A percentile compares a stretch with the other conserved stretches of the same genome.
Evolutionary conservation across 2,113 vertebrate species (phyloP).

Genomic region (Pogonocichla stellata): DNA sequence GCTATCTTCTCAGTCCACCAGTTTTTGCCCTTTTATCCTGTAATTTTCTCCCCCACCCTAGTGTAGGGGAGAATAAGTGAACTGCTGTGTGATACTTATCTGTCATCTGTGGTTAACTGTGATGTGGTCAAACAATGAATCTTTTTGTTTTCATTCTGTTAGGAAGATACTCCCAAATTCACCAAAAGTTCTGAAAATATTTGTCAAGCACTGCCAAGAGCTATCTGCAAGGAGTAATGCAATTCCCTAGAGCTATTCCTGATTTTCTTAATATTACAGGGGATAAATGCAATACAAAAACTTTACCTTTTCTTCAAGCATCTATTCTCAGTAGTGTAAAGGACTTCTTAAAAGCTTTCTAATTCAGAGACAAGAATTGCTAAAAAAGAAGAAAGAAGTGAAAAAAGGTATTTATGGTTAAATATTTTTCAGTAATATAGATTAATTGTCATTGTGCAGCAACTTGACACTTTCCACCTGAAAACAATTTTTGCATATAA

Average conservation of each 20-base stretch:
- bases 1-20: not conserved
- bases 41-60: not conserved
- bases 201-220: not conserved
- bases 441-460: not conserved
- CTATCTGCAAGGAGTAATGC: not conserved
- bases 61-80: not conserved
- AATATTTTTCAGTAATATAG: not conserved
- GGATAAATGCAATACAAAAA: not conserved
- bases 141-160: not conserved
- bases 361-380: not conserved
- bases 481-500: not conserved
- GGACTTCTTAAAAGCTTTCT: not conserved
- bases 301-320: not conserved
- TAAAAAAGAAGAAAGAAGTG: too few relatives aligned
- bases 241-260: not conserved
- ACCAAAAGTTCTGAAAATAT: not conserved
- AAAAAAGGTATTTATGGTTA: not conserved
- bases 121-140: not conserved
- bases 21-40: not conserved
- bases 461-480: not conserved
- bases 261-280: not conserved
- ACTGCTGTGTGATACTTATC: accelerated
- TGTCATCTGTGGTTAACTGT: not conserved
- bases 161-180: not conserved
- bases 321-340: not conserved